Evolutionary conservation across 1,140 invertebrate genomes (phyloP).

Genomic region (Aphidius ervi): DNA sequence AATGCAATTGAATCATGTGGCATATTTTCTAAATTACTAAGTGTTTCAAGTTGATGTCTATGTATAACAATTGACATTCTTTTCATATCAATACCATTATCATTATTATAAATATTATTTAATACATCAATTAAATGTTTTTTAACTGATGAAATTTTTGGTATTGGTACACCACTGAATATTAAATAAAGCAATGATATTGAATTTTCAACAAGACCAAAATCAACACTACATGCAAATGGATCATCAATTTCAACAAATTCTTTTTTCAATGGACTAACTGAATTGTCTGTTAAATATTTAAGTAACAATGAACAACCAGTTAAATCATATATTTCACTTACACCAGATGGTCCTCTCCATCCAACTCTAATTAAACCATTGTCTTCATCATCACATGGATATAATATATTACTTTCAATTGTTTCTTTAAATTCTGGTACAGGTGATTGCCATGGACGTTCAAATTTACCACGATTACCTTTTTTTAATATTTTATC

Average conservation of each 20-base stretch:
- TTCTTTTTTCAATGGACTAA: conserved; percentile 76
- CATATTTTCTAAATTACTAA: conserved; percentile 69
- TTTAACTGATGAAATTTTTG: conserved; percentile 63
- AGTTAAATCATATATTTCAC: conserved; percentile 56
- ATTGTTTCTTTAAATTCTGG: conserved; percentile 58
- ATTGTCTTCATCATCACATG: conserved; percentile 81
- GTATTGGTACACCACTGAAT: conserved; percentile 73
- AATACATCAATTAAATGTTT: conserved; percentile 60
- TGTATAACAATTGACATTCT: conserved; percentile 70
- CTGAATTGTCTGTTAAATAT: conserved; percentile 80
- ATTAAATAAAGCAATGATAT: conserved; percentile 65
- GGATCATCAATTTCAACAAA: conserved; percentile 84
- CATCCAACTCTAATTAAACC: conserved; percentile 78
- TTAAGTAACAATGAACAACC: conserved; percentile 71
- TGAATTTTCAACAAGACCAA: conserved; percentile 68
- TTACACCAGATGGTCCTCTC: conserved; percentile 72
- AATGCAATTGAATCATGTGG: conserved; percentile 73
- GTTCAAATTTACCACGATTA: conserved; percentile 57
- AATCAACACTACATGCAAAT: conserved; percentile 70
- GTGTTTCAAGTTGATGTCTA: conserved; percentile 66
- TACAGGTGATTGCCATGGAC: conserved; percentile 72
- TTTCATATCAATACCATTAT: conserved; percentile 68
- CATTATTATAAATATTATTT: conserved; percentile 47
- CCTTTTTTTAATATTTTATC: conserved; percentile 73
- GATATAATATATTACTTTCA: conserved; percentile 62